phyloP scores from a whole-genome alignment of 1,140 invertebrate genomes.

The Drosophila yakuba region DNA sequence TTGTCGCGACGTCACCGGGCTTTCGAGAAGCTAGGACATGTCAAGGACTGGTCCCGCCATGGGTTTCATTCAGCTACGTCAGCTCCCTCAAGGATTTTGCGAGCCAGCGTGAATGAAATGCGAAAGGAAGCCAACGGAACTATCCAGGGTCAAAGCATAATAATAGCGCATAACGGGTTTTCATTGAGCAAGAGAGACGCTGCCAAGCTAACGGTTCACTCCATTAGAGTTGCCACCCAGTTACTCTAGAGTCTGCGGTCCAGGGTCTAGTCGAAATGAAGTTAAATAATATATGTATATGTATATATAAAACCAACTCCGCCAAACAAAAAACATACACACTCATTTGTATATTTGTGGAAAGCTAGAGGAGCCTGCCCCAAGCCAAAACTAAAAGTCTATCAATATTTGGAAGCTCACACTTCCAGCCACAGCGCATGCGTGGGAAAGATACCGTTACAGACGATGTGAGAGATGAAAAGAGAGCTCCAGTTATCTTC shows the following conservation, averaged over 20 bases:
- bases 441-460: constrained; percentile 47
- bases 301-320: constrained; percentile 17
- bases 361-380: constrained; percentile 64
- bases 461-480: no score
- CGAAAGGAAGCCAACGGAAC: constrained; percentile 39
- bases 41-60: constrained; percentile 64
- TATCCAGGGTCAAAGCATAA: constrained; percentile 40
- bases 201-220: constrained; percentile 30
- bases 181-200: constrained; percentile 33
- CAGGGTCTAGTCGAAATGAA: constrained; percentile 28
- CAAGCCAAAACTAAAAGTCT: constrained; percentile 79
- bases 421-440: constrained; percentile 53
- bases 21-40: constrained; percentile 52
- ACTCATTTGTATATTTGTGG: constrained; percentile 17
- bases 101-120: constrained; percentile 48
- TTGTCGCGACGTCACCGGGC: constrained; percentile 54
- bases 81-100: constrained; percentile 47
- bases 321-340: constrained; percentile 25
- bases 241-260: background rate
- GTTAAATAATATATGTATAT: background rate
- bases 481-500: constrained; percentile 45
- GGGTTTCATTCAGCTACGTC: constrained; percentile 57
- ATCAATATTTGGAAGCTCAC: constrained; percentile 73
- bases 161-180: constrained; percentile 29
- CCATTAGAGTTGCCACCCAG: constrained; percentile 31